These are phyloP conservation scores for Thaumetopoea pityocampa DNA, from an alignment of 1,140 invertebrate genomes.

Conservation along the genomic window DNA sequence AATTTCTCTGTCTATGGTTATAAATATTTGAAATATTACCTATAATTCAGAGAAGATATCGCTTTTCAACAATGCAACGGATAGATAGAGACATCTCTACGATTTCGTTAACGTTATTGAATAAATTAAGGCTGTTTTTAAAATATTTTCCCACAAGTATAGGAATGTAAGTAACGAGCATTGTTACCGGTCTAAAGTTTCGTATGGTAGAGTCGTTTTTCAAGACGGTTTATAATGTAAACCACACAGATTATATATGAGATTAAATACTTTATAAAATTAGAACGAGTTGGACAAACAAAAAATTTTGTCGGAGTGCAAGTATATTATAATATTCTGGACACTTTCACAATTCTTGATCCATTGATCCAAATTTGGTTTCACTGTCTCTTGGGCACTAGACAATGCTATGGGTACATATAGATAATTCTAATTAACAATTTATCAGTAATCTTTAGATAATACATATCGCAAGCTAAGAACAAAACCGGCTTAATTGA, in stretches of 20 bases:
- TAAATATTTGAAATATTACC: slow-evolving; percentile 29
- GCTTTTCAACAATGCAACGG: slow-evolving; percentile 21
- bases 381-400: too few relatives aligned
- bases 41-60: slow-evolving; percentile 14
- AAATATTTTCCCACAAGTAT: slow-evolving; percentile 17
- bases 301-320: slow-evolving; percentile 3
- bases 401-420: too few relatives aligned
- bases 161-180: slow-evolving; percentile 18
- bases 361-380: too few relatives aligned
- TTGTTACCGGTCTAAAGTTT: slow-evolving; percentile 20
- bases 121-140: slow-evolving; percentile 21
- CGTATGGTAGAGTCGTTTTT: slow-evolving; percentile 4
- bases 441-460: too few relatives aligned
- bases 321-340: too few relatives aligned
- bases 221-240: too few relatives aligned
- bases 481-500: too few relatives aligned
- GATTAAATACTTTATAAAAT: slow-evolving; percentile 6
- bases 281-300: neutral
- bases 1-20: slow-evolving; percentile 17
- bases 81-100: slow-evolving; percentile 32
- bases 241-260: too few relatives aligned
- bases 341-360: too few relatives aligned
- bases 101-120: slow-evolving; percentile 18
- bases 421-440: too few relatives aligned
- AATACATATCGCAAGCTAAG: too few relatives aligned